Percentiles rank a stretch among this genome's conserved stretches.
Conservation (phyloP, 2,888 invertebrate species). For the Cerceris rybyensis region DNA sequence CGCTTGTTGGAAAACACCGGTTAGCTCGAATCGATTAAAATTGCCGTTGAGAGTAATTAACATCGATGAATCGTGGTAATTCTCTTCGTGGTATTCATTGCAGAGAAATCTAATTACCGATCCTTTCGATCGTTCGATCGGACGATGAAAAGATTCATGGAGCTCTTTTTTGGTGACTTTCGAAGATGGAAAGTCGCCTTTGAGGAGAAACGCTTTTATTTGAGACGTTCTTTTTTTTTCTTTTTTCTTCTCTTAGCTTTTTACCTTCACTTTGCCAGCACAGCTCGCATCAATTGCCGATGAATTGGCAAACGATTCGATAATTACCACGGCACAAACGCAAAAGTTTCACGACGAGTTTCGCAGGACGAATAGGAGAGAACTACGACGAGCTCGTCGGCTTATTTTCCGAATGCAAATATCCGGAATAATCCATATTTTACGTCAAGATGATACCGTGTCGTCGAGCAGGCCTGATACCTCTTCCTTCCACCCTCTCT, state of each 20-base stretch:
- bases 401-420: conserved; percentile 80
- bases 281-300: conserved; percentile 44
- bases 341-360: conserved; percentile 61
- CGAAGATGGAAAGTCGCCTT: conserved; percentile 31
- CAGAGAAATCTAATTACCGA: conserved; percentile 44
- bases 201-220: conserved; percentile 18
- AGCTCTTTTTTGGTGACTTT: conserved; percentile 2
- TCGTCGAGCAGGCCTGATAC: conserved; percentile 67
- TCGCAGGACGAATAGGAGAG: conserved; percentile 10
- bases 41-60: conserved; percentile 43
- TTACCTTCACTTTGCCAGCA: background rate
- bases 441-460: conserved; percentile 76
- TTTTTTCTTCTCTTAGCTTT: background rate
- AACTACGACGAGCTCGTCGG: conserved; percentile 69
- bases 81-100: conserved; percentile 8
- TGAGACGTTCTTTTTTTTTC: background rate
- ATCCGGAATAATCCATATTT: conserved; percentile 80
- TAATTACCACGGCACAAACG: conserved; percentile 56
- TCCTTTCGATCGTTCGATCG: conserved; percentile 20
- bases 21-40: conserved; percentile 36
- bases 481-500: conserved; percentile 46
- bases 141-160: conserved; percentile 20
- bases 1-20: conserved; percentile 22
- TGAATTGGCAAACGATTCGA: conserved; percentile 60
- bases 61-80: conserved; percentile 23